phyloP scores from a whole-genome alignment of 2,888 invertebrate species.

The Mechanitis messenoides region DNA sequence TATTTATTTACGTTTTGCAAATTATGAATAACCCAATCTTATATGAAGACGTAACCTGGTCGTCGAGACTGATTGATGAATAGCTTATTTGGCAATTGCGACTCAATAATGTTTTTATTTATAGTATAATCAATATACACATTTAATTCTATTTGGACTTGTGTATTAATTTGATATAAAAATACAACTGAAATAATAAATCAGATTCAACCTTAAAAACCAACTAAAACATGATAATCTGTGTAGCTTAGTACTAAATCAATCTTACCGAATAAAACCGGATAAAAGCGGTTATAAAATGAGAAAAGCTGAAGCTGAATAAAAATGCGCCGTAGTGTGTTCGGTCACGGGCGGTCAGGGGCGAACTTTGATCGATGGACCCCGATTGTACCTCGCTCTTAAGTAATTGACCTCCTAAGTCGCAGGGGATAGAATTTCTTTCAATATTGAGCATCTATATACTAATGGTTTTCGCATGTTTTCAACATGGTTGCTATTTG shows the following conservation, averaged over 20 bases:
- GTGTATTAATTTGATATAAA: no score
- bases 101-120: no score
- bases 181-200: no score
- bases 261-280: slow-evolving; percentile 25
- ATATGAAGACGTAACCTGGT: no score
- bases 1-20: no score
- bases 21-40: no score
- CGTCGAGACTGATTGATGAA: no score
- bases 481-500: slow-evolving; percentile 6
- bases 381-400: slow-evolving; percentile 20
- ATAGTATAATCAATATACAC: no score
- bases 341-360: slow-evolving; percentile 31
- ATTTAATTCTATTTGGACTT: no score
- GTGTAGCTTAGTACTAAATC: slow-evolving; percentile 36
- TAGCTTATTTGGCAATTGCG: no score
- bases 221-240: slow-evolving; percentile 12
- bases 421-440: slow-evolving; percentile 4
- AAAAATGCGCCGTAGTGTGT: slow-evolving; percentile 5
- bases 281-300: slow-evolving; percentile 34
- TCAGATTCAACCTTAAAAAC: not conserved
- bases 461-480: no score
- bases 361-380: slow-evolving; percentile 71
- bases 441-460: slow-evolving; percentile 2
- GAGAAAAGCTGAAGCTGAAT: slow-evolving; percentile 28
- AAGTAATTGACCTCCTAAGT: slow-evolving; percentile 8